These are phyloP conservation scores for Perognathus longimembris DNA, from an alignment of 2,113 vertebrate species.

Conservation along the genomic window DNA sequence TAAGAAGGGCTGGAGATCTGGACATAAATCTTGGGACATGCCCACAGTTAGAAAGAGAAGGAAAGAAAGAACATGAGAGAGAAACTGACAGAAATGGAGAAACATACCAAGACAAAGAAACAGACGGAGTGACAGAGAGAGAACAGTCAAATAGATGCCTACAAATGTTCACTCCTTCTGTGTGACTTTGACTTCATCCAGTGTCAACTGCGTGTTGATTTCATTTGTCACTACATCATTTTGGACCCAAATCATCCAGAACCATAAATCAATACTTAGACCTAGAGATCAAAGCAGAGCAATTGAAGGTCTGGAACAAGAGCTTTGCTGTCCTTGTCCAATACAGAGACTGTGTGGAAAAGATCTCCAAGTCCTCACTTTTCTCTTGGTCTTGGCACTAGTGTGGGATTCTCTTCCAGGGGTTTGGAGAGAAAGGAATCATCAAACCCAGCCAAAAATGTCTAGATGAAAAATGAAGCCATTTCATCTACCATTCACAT, in stretches of 20 bases:
- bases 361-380: neutral
- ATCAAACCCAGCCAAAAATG: constrained; percentile 35
- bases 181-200: neutral
- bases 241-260: neutral
- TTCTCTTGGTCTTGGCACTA: neutral
- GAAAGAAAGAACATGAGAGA: too few species aligned
- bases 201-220: neutral
- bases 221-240: neutral
- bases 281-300: neutral
- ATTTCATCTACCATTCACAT: constrained; percentile 19
- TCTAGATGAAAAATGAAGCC: constrained; percentile 54
- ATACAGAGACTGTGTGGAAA: neutral
- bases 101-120: too few species aligned
- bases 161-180: neutral
- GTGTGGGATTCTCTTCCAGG: constrained; percentile 22
- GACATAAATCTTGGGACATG: neutral
- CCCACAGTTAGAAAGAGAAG: neutral
- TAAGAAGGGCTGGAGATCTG: neutral
- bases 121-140: neutral
- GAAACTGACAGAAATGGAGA: too few species aligned
- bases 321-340: neutral
- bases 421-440: constrained; percentile 10
- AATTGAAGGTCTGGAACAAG: neutral
- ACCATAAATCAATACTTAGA: neutral
- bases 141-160: neutral